A percentile compares a stretch with the other conserved stretches of the same genome.
Evolutionary conservation across 2,797 vertebrate genomes (phyloP).

Genomic region (Nannoperca australis): DNA sequence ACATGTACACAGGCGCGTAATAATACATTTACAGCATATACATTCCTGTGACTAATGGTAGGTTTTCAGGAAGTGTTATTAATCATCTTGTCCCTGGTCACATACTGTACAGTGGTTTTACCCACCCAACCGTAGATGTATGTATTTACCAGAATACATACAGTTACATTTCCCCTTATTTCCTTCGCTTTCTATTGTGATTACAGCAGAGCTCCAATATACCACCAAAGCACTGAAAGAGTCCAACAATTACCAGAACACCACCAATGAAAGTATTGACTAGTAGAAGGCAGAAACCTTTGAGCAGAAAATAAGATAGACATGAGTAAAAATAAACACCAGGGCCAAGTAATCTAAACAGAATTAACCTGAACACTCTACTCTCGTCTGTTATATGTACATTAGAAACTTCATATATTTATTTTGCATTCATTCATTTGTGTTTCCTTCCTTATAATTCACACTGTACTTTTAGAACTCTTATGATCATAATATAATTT

Average conservation of each 20-base stretch:
- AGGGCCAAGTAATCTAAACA: neutral
- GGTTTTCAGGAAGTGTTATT: conserved; percentile 61
- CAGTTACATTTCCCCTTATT: conserved; percentile 32
- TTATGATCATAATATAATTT: neutral
- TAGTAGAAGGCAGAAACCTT: conserved; percentile 27
- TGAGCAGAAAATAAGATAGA: conserved; percentile 22
- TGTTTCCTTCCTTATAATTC: neutral
- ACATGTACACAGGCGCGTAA: neutral
- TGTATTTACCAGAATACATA: conserved; percentile 68
- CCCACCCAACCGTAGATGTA: conserved; percentile 28
- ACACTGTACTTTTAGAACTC: neutral
- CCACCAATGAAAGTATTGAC: conserved; percentile 29
- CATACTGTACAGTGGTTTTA: conserved; percentile 29
- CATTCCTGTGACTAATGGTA: conserved; percentile 60
- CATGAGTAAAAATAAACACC: conserved; percentile 19
- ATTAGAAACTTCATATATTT: neutral
- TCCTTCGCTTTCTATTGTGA: conserved; percentile 49
- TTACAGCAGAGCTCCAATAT: neutral
- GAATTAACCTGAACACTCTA: conserved; percentile 3
- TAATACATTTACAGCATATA: conserved; percentile 47
- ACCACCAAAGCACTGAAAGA: conserved; percentile 2
- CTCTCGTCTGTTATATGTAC: neutral
- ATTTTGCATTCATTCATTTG: neutral
- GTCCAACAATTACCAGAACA: conserved; percentile 6
- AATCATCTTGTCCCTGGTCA: conserved; percentile 26